A percentile compares a stretch with the other conserved stretches of the same genome.
These are phyloP conservation scores for Athalia rosae DNA, from an alignment of 2,888 invertebrate species.

Conservation along the genomic window DNA sequence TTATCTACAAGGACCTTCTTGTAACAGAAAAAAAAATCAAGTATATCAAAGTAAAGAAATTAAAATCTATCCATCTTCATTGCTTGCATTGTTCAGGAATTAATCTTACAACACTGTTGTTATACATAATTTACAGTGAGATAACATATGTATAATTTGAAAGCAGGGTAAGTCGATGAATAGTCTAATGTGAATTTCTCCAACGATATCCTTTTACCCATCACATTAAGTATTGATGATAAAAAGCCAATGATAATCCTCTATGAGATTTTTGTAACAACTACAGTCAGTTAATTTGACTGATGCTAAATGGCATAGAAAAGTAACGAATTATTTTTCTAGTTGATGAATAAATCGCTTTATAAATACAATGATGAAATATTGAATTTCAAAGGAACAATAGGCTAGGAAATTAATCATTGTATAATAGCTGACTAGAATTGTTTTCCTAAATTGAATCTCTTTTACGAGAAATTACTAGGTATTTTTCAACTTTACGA, in stretches of 20 bases:
- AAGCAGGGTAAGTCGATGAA: slow-evolving; percentile 28
- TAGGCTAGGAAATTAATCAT: not conserved
- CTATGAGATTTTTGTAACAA: not conserved
- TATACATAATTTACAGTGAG: not conserved
- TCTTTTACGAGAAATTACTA: not conserved
- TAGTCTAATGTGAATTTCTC: not conserved
- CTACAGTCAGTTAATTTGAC: not conserved
- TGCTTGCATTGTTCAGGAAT: slow-evolving; percentile 36
- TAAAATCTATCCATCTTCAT: slow-evolving; percentile 38
- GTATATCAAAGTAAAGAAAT: not conserved
- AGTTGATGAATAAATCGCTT: too few species aligned
- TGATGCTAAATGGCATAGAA: not conserved
- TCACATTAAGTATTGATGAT: slow-evolving; percentile 14
- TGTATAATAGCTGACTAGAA: too few species aligned
- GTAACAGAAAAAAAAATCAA: not conserved
- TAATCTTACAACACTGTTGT: not conserved
- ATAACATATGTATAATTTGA: slow-evolving; percentile 1
- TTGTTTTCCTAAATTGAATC: too few species aligned
- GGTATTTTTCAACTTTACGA: not conserved
- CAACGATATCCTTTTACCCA: slow-evolving; percentile 37
- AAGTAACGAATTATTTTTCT: too few species aligned
- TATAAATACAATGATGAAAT: too few species aligned
- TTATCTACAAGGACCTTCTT: slow-evolving; percentile 4
- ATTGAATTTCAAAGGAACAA: not conserved
- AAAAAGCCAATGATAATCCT: slow-evolving; percentile 6